phyloP scores from a whole-genome alignment of 2,888 invertebrate species.

The Pogonocherus hispidulus region DNA sequence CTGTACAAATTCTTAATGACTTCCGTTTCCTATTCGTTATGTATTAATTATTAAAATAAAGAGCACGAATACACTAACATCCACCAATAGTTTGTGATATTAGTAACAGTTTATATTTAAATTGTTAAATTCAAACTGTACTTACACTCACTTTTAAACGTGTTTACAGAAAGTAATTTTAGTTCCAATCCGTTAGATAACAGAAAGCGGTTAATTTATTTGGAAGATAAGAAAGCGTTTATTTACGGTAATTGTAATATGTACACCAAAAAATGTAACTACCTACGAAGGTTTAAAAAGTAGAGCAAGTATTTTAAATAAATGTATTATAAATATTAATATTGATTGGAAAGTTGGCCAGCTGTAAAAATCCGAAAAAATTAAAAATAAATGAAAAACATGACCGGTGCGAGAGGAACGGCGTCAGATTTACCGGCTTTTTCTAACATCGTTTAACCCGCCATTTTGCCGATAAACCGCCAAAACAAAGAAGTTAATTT shows the following conservation, averaged over 20 bases:
- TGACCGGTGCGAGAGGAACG: conserved; percentile 7
- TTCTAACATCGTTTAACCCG: conserved; percentile 32
- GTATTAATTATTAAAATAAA: neutral
- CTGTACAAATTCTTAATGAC: neutral
- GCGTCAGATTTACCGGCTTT: conserved; percentile 33
- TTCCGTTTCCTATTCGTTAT: conserved; percentile 13
- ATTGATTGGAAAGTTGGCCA: neutral
- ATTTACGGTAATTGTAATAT: neutral
- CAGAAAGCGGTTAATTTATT: conserved; percentile 12
- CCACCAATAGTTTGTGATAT: neutral
- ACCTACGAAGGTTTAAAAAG: neutral
- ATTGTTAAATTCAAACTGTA: no score
- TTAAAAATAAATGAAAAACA: conserved; percentile 16
- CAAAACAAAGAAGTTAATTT: conserved; percentile 61
- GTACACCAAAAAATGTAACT: no score
- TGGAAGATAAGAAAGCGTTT: conserved; percentile 11
- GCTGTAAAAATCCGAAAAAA: conserved; percentile 10
- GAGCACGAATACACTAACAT: neutral
- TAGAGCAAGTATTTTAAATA: neutral
- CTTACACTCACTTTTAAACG: neutral
- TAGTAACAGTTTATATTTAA: neutral
- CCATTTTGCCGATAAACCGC: conserved; percentile 58
- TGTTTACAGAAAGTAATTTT: neutral
- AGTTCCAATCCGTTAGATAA: conserved; percentile 12
- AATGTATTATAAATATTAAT: neutral